phyloP scores from a whole-genome alignment of 2,888 invertebrate species.

The Scrobipalpa costella region DNA sequence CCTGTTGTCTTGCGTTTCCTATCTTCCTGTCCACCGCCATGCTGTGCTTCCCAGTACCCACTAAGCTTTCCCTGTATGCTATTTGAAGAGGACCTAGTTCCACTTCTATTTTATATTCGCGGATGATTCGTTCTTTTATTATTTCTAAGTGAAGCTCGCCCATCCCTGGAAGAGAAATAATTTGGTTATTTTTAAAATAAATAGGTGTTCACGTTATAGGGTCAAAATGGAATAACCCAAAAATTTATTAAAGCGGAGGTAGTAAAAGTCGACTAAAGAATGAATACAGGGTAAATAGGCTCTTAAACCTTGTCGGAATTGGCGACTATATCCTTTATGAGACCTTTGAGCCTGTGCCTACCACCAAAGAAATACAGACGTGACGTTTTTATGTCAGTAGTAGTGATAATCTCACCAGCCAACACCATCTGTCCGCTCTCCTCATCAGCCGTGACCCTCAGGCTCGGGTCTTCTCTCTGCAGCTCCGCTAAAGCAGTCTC shows the following conservation, averaged over 20 bases:
- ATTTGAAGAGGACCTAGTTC: conserved; percentile 96
- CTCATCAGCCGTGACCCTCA: conserved; percentile 86
- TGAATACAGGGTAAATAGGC: too few relatives aligned
- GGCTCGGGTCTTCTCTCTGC: conserved; percentile 94
- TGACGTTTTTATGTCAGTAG: too few relatives aligned
- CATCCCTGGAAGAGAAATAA: conserved; percentile 85
- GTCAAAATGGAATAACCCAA: too few relatives aligned
- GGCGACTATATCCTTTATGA: too few relatives aligned
- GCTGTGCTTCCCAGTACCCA: conserved; percentile 64
- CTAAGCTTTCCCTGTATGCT: conserved; percentile 91
- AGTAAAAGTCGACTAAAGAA: too few relatives aligned
- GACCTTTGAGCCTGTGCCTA: too few relatives aligned
- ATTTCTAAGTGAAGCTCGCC: conserved; percentile 98
- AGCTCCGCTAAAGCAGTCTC: conserved; percentile 91
- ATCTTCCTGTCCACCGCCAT: conserved; percentile 83
- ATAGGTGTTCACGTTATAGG: too few relatives aligned
- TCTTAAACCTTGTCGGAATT: too few relatives aligned
- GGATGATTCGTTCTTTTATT: conserved; percentile 91
- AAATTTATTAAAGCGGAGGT: too few relatives aligned
- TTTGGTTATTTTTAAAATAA: not conserved
- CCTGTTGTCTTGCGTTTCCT: conserved; percentile 81
- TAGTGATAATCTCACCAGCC: conserved; percentile 78
- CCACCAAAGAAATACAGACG: too few relatives aligned
- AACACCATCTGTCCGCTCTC: conserved; percentile 94
- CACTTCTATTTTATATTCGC: conserved; percentile 95